phyloP scores from a whole-genome alignment of 2,113 vertebrate species.

The Haemorhous mexicanus region DNA sequence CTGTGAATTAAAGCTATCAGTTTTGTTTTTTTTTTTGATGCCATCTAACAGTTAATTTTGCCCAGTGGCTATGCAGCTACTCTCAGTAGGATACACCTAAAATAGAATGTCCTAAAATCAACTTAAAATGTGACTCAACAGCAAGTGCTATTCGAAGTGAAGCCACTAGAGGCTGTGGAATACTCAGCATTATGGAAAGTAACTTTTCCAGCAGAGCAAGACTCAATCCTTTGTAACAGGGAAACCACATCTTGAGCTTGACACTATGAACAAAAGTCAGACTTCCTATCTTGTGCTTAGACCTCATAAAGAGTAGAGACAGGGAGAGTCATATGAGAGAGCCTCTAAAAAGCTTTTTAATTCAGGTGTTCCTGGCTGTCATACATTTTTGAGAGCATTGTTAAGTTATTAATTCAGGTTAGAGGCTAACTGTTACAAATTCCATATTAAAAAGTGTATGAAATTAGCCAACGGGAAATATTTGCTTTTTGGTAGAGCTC shows the following conservation, averaged over 20 bases:
- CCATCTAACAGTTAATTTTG: background rate
- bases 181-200: background rate
- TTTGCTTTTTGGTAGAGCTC: background rate
- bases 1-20: background rate
- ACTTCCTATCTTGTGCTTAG: background rate
- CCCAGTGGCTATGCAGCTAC: background rate
- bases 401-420: background rate
- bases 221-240: background rate
- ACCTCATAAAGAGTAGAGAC: background rate
- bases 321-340: background rate
- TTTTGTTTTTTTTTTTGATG: background rate
- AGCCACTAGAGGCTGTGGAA: conserved; percentile 68
- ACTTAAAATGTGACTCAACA: background rate
- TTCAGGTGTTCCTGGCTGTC: background rate
- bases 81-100: background rate
- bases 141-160: background rate
- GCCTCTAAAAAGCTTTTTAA: background rate
- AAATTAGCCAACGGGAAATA: background rate
- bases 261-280: background rate
- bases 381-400: background rate
- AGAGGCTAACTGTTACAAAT: background rate
- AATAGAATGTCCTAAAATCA: background rate
- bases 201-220: background rate
- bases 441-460: background rate
- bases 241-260: background rate